phyloP scores from a whole-genome alignment of 2,797 vertebrate genomes.

The Ptychobarbus kaznakovi region DNA sequence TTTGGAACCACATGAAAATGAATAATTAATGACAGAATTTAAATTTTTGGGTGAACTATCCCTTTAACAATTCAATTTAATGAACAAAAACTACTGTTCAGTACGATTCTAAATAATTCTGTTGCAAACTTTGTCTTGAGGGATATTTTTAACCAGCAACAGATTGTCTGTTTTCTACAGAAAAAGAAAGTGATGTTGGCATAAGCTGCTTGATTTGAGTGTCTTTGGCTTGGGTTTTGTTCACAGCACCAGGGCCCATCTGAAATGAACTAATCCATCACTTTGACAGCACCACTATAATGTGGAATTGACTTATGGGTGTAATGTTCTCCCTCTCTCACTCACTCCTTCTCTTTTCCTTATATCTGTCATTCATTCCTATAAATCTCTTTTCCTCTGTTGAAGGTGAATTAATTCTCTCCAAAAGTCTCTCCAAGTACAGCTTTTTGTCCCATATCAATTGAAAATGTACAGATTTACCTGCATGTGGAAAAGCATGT shows the following conservation, averaged over 20 bases:
- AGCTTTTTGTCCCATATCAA: slow-evolving; percentile 1
- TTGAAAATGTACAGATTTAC: neutral
- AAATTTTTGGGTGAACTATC: no score
- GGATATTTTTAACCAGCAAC: neutral
- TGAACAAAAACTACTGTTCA: neutral
- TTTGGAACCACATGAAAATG: no score
- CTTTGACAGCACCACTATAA: slow-evolving; percentile 55
- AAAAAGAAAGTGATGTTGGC: slow-evolving; percentile 21
- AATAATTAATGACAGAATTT: no score
- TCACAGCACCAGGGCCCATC: slow-evolving; percentile 6
- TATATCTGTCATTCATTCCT: neutral
- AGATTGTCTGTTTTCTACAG: neutral
- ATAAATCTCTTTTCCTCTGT: slow-evolving; percentile 25
- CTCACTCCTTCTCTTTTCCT: slow-evolving; percentile 20
- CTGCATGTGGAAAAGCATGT: neutral
- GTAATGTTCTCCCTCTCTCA: slow-evolving; percentile 43
- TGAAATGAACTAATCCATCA: slow-evolving; percentile 68
- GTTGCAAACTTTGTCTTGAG: neutral
- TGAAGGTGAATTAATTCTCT: slow-evolving; percentile 16
- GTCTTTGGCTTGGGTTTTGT: slow-evolving; percentile 22
- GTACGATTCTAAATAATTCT: neutral
- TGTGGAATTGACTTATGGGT: neutral
- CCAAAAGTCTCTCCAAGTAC: neutral
- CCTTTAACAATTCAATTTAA: neutral
- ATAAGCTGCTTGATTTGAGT: neutral